These are phyloP conservation scores for Sialia sialis DNA, from an alignment of 2,113 vertebrate species.

Conservation along the genomic window DNA sequence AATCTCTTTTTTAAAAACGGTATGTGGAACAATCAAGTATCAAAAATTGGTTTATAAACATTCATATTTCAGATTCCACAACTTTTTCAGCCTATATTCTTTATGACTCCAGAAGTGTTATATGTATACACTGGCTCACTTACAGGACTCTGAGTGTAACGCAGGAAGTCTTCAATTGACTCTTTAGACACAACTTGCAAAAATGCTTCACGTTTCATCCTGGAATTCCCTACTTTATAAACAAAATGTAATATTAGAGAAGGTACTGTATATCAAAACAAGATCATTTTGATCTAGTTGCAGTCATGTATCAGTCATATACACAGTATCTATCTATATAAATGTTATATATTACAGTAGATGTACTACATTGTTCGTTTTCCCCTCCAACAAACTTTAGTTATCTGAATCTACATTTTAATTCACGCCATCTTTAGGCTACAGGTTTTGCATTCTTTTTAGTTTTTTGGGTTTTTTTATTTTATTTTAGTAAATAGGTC, in stretches of 20 bases:
- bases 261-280: background rate
- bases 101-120: background rate
- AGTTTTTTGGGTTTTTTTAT: too few species aligned
- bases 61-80: background rate
- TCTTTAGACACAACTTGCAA: conserved; percentile 75
- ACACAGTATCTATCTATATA: background rate
- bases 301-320: background rate
- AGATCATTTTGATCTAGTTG: background rate
- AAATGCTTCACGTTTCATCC: conserved; percentile 82
- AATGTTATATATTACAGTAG: background rate
- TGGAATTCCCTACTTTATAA: conserved; percentile 12
- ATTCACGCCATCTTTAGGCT: background rate
- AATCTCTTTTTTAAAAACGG: accelerated
- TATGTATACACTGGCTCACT: conserved; percentile 45
- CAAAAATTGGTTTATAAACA: background rate
- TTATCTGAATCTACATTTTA: background rate
- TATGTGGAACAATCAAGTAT: background rate
- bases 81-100: background rate
- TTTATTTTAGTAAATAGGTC: background rate
- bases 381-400: background rate
- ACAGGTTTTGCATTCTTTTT: background rate
- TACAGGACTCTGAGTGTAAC: conserved; percentile 81
- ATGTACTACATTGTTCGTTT: background rate
- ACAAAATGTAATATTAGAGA: background rate
- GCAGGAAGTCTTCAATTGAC: conserved; percentile 79